These are phyloP conservation scores for Phoxinus dragarum DNA, from an alignment of 2,797 vertebrate species.

Conservation along the genomic window DNA sequence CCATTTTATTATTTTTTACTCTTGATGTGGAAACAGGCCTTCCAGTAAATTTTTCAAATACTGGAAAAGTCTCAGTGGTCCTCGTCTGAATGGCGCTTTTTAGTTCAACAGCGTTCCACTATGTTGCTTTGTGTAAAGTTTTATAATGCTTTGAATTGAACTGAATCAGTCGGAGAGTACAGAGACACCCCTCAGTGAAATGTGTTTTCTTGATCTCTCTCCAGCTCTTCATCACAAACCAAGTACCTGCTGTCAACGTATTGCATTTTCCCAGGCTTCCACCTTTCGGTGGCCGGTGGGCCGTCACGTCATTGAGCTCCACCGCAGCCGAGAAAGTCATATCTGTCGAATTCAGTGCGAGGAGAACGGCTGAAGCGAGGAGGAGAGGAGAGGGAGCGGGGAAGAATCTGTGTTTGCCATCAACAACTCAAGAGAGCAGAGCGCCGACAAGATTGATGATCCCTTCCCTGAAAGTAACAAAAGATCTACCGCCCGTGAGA, in stretches of 20 bases:
- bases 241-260: conserved; percentile 80
- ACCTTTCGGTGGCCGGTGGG: conserved; percentile 74
- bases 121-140: conserved; percentile 24
- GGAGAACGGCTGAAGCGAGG: conserved; percentile 72
- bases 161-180: conserved; percentile 8
- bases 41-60: conserved; percentile 16
- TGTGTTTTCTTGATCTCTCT: conserved; percentile 16
- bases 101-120: conserved; percentile 4
- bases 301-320: conserved; percentile 75
- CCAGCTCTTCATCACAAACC: conserved; percentile 75
- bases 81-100: conserved; percentile 10
- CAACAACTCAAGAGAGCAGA: conserved; percentile 86
- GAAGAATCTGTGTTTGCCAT: conserved; percentile 79
- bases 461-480: conserved; percentile 82
- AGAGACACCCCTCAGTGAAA: conserved; percentile 34
- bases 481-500: conserved; percentile 85
- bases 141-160: conserved; percentile 38
- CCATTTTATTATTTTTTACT: not conserved
- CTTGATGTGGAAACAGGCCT: not conserved
- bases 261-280: conserved; percentile 77
- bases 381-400: conserved; percentile 51
- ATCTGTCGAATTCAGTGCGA: conserved; percentile 69
- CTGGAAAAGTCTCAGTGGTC: conserved; percentile 9
- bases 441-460: conserved; percentile 91
- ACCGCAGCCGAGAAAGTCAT: conserved; percentile 77